These are phyloP conservation scores for Saguinus midas DNA, from an alignment of 2,113 vertebrate species.

Conservation along the genomic window DNA sequence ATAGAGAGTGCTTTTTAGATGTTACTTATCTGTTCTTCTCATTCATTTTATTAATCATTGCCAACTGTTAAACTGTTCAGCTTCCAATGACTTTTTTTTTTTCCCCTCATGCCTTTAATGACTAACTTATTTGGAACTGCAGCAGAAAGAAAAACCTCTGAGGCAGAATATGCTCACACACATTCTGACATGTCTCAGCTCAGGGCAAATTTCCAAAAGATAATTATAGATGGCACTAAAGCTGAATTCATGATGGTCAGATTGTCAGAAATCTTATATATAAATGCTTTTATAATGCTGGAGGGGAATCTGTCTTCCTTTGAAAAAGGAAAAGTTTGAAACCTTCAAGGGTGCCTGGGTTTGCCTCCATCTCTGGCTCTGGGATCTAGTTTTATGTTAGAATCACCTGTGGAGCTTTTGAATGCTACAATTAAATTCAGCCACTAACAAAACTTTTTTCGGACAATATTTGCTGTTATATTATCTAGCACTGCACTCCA, in stretches of 20 bases:
- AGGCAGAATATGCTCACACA: constrained; percentile 29
- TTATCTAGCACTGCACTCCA: neutral
- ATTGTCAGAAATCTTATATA: constrained; percentile 64
- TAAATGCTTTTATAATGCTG: constrained; percentile 21
- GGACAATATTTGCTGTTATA: neutral
- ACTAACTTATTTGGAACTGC: constrained; percentile 7
- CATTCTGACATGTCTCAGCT: constrained; percentile 54
- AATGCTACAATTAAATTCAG: constrained; percentile 1
- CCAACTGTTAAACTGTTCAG: constrained; percentile 30
- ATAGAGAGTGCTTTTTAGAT: neutral
- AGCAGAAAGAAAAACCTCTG: constrained; percentile 29
- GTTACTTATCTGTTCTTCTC: constrained; percentile 37
- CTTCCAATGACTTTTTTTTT: neutral
- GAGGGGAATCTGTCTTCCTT: constrained; percentile 6
- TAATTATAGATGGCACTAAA: constrained; percentile 64
- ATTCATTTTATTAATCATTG: constrained; percentile 37
- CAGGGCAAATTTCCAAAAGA: constrained; percentile 60
- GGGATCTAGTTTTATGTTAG: neutral
- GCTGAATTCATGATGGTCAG: constrained; percentile 48
- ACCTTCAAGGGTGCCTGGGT: neutral
- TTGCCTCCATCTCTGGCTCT: neutral
- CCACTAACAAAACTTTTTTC: neutral
- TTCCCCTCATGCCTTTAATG: neutral
- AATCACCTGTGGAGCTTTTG: neutral
- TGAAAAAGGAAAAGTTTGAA: neutral